Base-by-base conservation (phyloP, 2,113 vertebrate species). In the Stictonetta naevosa region DNA sequence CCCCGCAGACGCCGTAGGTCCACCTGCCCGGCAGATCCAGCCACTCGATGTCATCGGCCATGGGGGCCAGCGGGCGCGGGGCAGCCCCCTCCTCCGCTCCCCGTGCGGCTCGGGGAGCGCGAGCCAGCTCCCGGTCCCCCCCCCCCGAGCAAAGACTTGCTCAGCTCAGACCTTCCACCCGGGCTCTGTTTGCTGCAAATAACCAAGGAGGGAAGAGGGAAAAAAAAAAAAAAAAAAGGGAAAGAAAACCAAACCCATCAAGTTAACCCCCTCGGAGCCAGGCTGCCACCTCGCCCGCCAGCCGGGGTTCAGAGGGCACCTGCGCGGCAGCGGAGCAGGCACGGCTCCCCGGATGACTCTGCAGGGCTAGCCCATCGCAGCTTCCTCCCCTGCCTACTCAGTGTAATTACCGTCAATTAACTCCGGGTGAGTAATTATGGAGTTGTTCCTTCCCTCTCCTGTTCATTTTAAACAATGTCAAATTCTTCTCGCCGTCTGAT, bases 31-130 rank as follows among this genome's bases (percentile, higher is more conserved):
- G 98, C 96, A 98, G 86, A 95, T 97, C 98, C 93, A 98, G 97
- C 98, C 98, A 98, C 38, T 97, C 97, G 21, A 98, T 94, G 86
- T 97, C 98, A 68, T 98, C 98, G 3, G 94, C 98, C 98, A 98
- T 98, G 93, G 90, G 87, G 91, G 42, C 12, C 14, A 48, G 50
- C 8, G 19, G 76, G 23, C 8, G 1, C 48, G 11, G 50, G 16
- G 73, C 66, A 3, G 63, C n/a, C 64, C 63, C 21, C 26, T 20
- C 33, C 20, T n/a, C 28, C 23, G 40, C 64, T 50, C 38, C 20
- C 58, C 18, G 23, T 31, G 16, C 46, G 1, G 26, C 58, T 38
- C 13, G 34, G 66, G 4, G 4, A 56, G 58, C 0, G 23, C 58
- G 40, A 3, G 62, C 13, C 52, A 19, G 34, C 44, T 63, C 58